Evolutionary conservation across 2,888 invertebrate genomes (phyloP).

Genomic region (Drosophila neonasuta): DNA sequence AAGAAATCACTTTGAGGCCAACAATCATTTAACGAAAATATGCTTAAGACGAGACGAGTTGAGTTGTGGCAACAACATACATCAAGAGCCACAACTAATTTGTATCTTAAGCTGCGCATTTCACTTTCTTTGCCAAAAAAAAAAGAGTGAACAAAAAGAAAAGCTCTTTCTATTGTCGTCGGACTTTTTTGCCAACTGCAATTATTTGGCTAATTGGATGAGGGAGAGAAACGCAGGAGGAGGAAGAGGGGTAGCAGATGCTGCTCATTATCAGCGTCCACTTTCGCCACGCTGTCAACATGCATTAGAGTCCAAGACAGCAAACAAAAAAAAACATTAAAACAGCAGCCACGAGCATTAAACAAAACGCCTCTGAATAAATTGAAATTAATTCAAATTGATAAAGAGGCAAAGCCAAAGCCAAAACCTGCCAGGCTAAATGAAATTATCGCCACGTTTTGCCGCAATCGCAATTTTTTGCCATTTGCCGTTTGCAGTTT

Average conservation of each 20-base stretch:
- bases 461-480: slow-evolving; percentile 54
- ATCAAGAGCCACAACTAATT: slow-evolving; percentile 12
- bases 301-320: slow-evolving; percentile 64
- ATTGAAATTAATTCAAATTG: slow-evolving; percentile 68
- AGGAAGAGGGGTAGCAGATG: not conserved
- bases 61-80: not conserved
- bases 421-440: slow-evolving; percentile 42
- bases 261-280: slow-evolving; percentile 59
- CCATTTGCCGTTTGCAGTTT: not conserved
- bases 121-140: slow-evolving; percentile 35
- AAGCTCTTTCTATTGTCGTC: slow-evolving; percentile 24
- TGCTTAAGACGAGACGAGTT: slow-evolving; percentile 8
- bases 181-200: slow-evolving; percentile 13
- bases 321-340: slow-evolving; percentile 53
- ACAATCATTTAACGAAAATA: slow-evolving; percentile 21
- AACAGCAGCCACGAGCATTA: slow-evolving; percentile 12
- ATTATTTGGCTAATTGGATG: slow-evolving; percentile 63
- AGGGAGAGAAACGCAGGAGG: not conserved
- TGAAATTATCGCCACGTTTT: slow-evolving; percentile 73
- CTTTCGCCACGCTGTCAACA: slow-evolving; percentile 68
- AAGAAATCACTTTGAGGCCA: slow-evolving; percentile 28
- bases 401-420: slow-evolving; percentile 55
- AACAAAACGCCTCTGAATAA: slow-evolving; percentile 73
- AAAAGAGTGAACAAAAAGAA: not conserved
- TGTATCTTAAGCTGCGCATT: slow-evolving; percentile 26